Evolutionary conservation across 2,797 vertebrate genomes (phyloP).

Genomic region (Pipistrellus nathusii): DNA sequence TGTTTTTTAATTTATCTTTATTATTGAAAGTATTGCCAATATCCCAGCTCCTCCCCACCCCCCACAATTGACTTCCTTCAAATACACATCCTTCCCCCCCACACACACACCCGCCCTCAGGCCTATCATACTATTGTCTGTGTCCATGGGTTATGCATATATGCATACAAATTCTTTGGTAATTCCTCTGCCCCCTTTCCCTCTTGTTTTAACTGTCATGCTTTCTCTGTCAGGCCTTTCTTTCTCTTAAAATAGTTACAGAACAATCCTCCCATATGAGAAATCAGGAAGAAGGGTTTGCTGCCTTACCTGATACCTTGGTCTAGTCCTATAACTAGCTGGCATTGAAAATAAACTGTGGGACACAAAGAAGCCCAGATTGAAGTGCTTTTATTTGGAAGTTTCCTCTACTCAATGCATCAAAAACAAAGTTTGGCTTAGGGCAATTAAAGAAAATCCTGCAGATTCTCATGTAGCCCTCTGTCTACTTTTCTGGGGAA

Average conservation of each 20-base stretch:
- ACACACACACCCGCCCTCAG: too few relatives aligned
- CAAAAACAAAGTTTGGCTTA: not conserved
- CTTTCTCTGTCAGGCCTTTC: not conserved
- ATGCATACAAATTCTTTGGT: too few relatives aligned
- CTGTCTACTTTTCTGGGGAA: not conserved
- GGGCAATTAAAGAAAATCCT: not conserved
- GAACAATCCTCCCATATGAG: not conserved
- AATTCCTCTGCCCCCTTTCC: too few relatives aligned
- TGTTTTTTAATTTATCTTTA: too few relatives aligned
- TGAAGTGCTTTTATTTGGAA: not conserved
- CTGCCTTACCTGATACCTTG: not conserved
- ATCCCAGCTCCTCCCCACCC: too few relatives aligned
- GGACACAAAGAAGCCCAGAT: not conserved
- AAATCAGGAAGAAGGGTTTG: not conserved
- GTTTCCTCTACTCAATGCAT: not conserved
- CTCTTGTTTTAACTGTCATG: not conserved
- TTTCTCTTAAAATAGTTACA: not conserved
- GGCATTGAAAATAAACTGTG: not conserved
- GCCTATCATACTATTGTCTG: too few relatives aligned
- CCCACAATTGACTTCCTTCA: too few relatives aligned
- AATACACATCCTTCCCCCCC: too few relatives aligned
- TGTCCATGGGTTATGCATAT: too few relatives aligned
- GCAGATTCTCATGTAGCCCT: not conserved
- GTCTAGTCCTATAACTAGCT: not conserved
- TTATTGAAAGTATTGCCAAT: too few relatives aligned